Base-by-base conservation (phyloP, 2,113 vertebrate genomes). In the Melanocharis versteri region DNA sequence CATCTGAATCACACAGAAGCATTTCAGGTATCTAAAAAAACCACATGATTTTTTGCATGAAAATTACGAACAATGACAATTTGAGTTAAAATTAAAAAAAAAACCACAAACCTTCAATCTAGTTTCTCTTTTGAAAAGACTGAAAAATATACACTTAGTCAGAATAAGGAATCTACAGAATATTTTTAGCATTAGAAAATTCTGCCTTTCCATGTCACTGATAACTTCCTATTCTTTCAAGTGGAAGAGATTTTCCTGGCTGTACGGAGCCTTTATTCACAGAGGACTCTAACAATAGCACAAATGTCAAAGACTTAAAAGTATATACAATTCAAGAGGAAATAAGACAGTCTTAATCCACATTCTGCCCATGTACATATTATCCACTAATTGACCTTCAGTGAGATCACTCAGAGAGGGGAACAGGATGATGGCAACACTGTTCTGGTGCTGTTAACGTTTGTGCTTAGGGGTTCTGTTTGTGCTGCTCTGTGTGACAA, bases 21-120 rank as follows among this genome's bases (percentile, higher is more conserved):
- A 99, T 98, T 97, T 99, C 99, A 56, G 99, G 99, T 97, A 99
- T 99, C 99, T 99, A 94, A 89, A 97, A 97, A 78, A 96, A 33
- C 58, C 60, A 92, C 8, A 81, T 0, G 0, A 33, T 66, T 21
- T 87, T 94, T 89, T 71, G 5, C 30, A 92, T 26, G 11, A 87
- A 89, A 90, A 77, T 45, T 24, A 58, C 0, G 0, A 78, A 54
- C 9, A 82, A 58, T 2, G 3, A 60, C 24, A 54, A 47, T 35
- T 54, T 39, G 57, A 90, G 7, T 81, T 71, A 82, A 85, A 71
- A 47, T 48, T 66, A 11, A 4, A 0, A 1, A 31, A 93, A 75
- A n/a, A 27, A 0, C 1, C 0, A 33, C 2, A 72, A 61, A 65
- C 10, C 7, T 89, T 83, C 21, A 40, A 45, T 53, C 27, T 33